Percentiles rank a stretch among this genome's conserved stretches.
Evolutionary conservation across 2,888 invertebrate genomes (phyloP).

Genomic region (Palloptera scutellata): DNA sequence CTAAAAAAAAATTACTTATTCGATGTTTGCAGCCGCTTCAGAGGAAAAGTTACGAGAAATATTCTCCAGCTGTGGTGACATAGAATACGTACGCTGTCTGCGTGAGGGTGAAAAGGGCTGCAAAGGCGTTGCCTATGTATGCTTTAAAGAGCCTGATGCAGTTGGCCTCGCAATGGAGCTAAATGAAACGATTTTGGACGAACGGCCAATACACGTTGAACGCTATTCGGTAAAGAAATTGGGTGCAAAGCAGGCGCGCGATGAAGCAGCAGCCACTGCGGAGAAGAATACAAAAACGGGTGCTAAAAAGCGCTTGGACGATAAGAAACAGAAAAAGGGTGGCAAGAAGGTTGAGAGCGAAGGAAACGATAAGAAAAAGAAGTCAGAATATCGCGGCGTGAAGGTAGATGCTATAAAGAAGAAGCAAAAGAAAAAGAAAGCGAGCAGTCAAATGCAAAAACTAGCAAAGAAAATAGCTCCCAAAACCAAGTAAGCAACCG

Average conservation of each 20-base stretch:
- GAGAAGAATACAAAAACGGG: constrained; percentile 32
- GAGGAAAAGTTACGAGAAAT: constrained; percentile 59
- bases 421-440: constrained; percentile 52
- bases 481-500: constrained; percentile 20
- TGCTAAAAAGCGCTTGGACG: constrained; percentile 44
- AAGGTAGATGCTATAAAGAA: constrained; percentile 55
- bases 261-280: constrained; percentile 37
- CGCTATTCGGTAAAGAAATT: constrained; percentile 53
- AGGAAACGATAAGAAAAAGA: constrained; percentile 46
- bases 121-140: constrained; percentile 61
- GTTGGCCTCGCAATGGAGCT: constrained; percentile 60
- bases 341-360: constrained; percentile 24
- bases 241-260: constrained; percentile 51
- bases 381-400: constrained; percentile 57
- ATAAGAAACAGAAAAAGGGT: constrained; percentile 37
- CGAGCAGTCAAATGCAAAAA: constrained; percentile 47
- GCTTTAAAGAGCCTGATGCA: constrained; percentile 58
- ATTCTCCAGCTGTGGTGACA: constrained; percentile 61
- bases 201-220: constrained; percentile 61
- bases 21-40: constrained; percentile 51
- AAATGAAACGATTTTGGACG: constrained; percentile 59
- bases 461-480: constrained; percentile 63
- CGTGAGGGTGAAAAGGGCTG: constrained; percentile 57
- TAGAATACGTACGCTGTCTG: constrained; percentile 61
- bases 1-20: background rate